Evolutionary conservation across 2,797 vertebrate species (phyloP), one percentile per base, ranked within the genome.

Genomic region (Denticeps clupeoides): DNA sequence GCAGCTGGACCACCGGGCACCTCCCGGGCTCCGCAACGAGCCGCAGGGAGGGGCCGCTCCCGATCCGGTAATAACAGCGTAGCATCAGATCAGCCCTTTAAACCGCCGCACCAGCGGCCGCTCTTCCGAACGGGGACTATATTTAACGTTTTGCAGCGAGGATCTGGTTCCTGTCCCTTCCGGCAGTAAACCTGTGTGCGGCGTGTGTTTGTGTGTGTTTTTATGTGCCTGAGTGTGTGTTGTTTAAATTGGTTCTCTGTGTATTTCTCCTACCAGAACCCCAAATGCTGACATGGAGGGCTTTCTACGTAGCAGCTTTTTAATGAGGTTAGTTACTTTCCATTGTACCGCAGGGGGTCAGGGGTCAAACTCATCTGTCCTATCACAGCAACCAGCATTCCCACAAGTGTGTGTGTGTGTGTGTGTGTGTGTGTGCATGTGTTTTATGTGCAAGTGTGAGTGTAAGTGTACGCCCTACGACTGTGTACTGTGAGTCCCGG

Each of bases 281-380:
- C 83, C 74, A 79, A 82, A 73, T 74, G 80, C 82, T 77, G 82
- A 84, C 80, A 86, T 86, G 83, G 83, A 86, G 75, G 80, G 81
- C 82, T 86, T 84, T 83, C 83, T 86, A 77, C 82, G 81, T 86
- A 86, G 81, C 83, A 84, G 82, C 83, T 83, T 82, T 84, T 84
- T 84, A 83, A 80, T 84, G 82, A 86, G 83, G 83, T 86, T 77
- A 86, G 83, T 86, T 77, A 70, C 75, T 82, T 77, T 84, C 64
- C 45, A 64, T 83, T 76, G 74, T 80, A 72, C 69, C 64, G 59
- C 50, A 50, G 7, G 67, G 73, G 72, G 55, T 63, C 53, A 59
- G 59, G 69, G 64, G 61, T 62, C 64, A 62, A 73, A 58, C 55
- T 63, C 58, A 72, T 69, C 50, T 64, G 63, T 69, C 67, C 67